Evolutionary conservation across 2,797 vertebrate genomes (phyloP), one percentile per base, ranked within the genome.

Genomic region (Eleutherodactylus coqui): DNA sequence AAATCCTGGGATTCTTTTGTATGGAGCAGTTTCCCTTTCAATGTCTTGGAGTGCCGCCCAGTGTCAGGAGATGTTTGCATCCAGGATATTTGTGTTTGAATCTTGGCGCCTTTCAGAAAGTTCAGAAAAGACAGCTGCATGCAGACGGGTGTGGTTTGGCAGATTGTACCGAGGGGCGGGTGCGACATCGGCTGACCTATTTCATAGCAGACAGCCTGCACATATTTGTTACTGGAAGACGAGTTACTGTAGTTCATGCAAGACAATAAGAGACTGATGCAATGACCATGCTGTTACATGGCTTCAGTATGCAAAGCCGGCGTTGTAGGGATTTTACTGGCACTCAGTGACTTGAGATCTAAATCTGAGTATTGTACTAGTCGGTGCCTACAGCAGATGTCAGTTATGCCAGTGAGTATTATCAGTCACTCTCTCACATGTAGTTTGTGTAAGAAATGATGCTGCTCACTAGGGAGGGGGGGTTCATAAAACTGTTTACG

Each of bases 81-180:
- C 53, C 24, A 24, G 27, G 49, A 87, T 49, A 83, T 87, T 83
- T 85, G 38, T 72, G 36, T 85, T 85, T 83, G 62, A 87, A 87
- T 83, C 47, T 83, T 83, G 85, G 80, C 80, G 85, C 73, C n/a
- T 36, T 77, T 70, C 53, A 17, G 16, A 79, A 77, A 45, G 62
- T n/a, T n/a, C 38, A 82, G 24, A 36, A 11, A 14, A 73, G 49
- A 73, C 80, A 72, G 62, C 80, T 83, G 75, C 62, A 55, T 55
- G 24, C 70, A n/a, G 38, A 14, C 9, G 75, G 77, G 51, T 5
- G 60, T 34, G 72, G 47, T 10, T 29, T 29, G 53, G 45, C 67
- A 47, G 58, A 16, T 24, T 7, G 69, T 55, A 32, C 75, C 75
- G 53, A 55, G 49, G 47, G 76, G 29, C 16, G 58, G 78, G 41